Evolutionary conservation across 2,888 invertebrate genomes (phyloP).

Genomic region (Aelia acuminata): DNA sequence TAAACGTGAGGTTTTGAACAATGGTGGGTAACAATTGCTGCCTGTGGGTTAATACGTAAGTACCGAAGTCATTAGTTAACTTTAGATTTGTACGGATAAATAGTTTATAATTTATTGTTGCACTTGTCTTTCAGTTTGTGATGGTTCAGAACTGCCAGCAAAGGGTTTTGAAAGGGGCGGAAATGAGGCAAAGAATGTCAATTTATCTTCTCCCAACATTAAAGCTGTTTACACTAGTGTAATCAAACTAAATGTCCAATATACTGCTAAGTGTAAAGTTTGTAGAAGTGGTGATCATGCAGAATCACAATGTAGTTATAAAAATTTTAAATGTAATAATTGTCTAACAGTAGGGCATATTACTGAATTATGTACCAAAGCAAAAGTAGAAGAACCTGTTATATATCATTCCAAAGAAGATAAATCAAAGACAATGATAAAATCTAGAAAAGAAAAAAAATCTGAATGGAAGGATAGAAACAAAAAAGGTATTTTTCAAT

Average conservation of each 20-base stretch:
- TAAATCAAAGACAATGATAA: not conserved
- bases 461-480: not conserved
- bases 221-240: slow-evolving; percentile 40
- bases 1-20: not conserved
- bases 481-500: slow-evolving; percentile 22
- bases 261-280: slow-evolving; percentile 31
- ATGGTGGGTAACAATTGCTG: not conserved
- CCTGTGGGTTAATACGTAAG: too few species aligned
- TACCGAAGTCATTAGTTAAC: slow-evolving; percentile 7
- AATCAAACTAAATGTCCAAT: slow-evolving; percentile 30
- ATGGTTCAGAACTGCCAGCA: not conserved
- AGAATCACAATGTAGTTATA: slow-evolving; percentile 5
- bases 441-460: not conserved
- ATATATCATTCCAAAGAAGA: not conserved
- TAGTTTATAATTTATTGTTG: slow-evolving; percentile 5
- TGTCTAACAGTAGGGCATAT: not conserved
- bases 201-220: not conserved
- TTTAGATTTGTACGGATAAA: not conserved
- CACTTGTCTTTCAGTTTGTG: slow-evolving; percentile 32
- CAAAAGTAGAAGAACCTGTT: not conserved
- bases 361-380: not conserved
- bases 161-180: slow-evolving; percentile 1
- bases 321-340: slow-evolving; percentile 7
- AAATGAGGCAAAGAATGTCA: not conserved
- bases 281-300: slow-evolving; percentile 20